Evolutionary conservation across 2,113 vertebrate species (phyloP).

Genomic region (Lichenostomus cassidix): DNA sequence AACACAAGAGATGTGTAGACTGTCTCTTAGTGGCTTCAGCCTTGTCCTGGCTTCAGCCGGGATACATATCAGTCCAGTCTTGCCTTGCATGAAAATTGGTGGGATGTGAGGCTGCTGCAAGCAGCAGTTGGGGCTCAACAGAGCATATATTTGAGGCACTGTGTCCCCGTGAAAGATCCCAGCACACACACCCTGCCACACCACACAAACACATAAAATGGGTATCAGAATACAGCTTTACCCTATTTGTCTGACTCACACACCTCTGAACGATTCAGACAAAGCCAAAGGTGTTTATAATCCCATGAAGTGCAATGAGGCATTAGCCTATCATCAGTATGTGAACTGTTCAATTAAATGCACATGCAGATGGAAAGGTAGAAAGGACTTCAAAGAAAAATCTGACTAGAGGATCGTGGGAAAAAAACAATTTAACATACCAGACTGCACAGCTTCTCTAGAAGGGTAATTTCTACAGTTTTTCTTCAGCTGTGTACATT

Average conservation of each 20-base stretch:
- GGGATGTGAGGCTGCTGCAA: background rate
- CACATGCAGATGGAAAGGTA: background rate
- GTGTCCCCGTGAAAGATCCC: background rate
- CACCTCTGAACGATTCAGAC: background rate
- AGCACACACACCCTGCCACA: background rate
- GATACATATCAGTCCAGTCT: background rate
- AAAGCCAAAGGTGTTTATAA: background rate
- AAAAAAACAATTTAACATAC: background rate
- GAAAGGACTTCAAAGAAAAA: background rate
- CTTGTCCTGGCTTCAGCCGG: background rate
- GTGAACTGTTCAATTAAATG: background rate
- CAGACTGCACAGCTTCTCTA: background rate
- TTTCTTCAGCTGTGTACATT: background rate
- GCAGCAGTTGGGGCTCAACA: background rate
- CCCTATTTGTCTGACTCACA: background rate
- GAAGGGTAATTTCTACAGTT: background rate
- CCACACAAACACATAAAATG: background rate
- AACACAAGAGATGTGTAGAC: background rate
- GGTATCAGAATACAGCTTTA: background rate
- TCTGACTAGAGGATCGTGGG: background rate
- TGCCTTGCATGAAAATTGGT: background rate
- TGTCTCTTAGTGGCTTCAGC: background rate
- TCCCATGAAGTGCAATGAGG: background rate
- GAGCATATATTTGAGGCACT: background rate
- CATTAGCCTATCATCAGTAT: background rate